Percentiles rank a stretch among this genome's conserved stretches.
These are phyloP conservation scores for Stomatorhinus walkeri DNA, from an alignment of 2,797 vertebrate genomes.

Conservation along the genomic window DNA sequence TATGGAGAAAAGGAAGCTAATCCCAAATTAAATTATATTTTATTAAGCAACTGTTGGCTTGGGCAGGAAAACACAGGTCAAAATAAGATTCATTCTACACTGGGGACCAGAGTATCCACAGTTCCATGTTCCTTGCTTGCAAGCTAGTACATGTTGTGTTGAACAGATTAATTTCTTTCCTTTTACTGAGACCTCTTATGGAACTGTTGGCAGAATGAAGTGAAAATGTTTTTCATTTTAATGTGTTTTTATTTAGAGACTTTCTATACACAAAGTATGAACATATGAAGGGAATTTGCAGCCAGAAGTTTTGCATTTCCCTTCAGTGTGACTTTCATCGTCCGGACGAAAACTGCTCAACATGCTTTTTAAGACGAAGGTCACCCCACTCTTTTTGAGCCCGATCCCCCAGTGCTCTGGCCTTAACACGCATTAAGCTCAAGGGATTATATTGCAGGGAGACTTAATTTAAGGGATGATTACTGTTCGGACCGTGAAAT, in stretches of 20 bases:
- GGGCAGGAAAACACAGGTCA: not conserved
- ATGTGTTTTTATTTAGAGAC: not conserved
- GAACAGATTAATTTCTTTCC: not conserved
- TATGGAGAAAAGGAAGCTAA: not conserved
- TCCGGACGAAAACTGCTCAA: not conserved
- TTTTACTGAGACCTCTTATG: not conserved
- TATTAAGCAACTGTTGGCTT: not conserved
- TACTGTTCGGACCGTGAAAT: not conserved
- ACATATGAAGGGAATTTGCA: not conserved
- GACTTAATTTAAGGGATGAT: conserved; percentile 17
- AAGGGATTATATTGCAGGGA: conserved; percentile 10
- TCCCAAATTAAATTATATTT: not conserved
- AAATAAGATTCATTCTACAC: not conserved
- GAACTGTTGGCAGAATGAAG: not conserved
- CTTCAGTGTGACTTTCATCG: not conserved
- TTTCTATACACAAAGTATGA: not conserved
- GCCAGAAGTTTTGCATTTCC: not conserved
- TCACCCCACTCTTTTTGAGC: not conserved
- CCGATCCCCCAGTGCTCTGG: not conserved
- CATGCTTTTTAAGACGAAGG: not conserved
- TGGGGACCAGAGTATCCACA: not conserved
- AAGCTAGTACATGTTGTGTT: not conserved
- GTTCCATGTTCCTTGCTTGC: not conserved
- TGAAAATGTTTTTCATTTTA: not conserved
- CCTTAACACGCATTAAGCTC: conserved; percentile 16